Percentiles rank a stretch among this genome's conserved stretches.
These are phyloP conservation scores for Drosophila gunungcola DNA, from an alignment of 1,140 invertebrate genomes.

Conservation along the genomic window DNA sequence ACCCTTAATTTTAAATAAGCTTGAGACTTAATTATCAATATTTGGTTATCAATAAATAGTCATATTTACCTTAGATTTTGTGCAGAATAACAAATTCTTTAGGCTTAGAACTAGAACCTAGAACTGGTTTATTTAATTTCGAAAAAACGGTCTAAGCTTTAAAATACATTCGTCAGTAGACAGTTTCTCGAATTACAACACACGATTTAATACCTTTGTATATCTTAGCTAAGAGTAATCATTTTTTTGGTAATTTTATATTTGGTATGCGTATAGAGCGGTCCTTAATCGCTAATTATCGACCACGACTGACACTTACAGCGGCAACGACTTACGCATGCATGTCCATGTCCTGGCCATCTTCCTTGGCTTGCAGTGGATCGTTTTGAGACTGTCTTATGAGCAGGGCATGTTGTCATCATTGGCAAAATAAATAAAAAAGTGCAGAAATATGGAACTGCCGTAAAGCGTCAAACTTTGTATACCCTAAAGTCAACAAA, in stretches of 20 bases:
- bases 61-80: no score
- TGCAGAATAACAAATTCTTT: no score
- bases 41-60: no score
- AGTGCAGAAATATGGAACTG: not conserved
- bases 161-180: no score
- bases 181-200: no score
- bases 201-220: no score
- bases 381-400: slow-evolving; percentile 44
- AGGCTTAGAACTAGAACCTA: no score
- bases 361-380: slow-evolving; percentile 2
- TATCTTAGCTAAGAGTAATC: not conserved
- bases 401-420: slow-evolving; percentile 67
- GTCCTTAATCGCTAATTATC: slow-evolving; percentile 79
- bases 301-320: slow-evolving; percentile 78
- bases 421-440: slow-evolving; percentile 31
- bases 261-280: slow-evolving; percentile 36
- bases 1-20: no score
- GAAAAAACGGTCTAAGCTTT: no score
- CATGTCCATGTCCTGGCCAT: slow-evolving; percentile 64
- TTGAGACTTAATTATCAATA: no score
- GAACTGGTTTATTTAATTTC: no score
- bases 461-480: no score
- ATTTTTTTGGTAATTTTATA: not conserved
- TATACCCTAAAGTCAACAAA: slow-evolving; percentile 14
- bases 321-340: slow-evolving; percentile 77